Evolutionary conservation across 2,797 vertebrate species (phyloP).

Genomic region (Scyliorhinus canicula): DNA sequence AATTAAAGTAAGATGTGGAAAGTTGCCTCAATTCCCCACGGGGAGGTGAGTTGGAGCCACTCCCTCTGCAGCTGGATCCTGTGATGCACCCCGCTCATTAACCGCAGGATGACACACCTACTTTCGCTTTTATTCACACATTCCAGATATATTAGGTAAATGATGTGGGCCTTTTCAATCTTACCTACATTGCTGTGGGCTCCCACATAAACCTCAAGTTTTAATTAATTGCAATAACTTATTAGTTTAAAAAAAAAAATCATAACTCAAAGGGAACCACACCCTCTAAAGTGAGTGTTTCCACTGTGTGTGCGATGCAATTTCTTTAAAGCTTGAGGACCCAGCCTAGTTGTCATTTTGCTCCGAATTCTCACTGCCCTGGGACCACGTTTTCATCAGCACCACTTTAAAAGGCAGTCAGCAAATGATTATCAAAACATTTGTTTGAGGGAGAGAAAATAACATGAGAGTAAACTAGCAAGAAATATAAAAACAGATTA

Average conservation of each 20-base stretch:
- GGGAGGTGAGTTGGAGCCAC: background rate
- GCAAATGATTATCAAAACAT: background rate
- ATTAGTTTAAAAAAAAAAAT: background rate
- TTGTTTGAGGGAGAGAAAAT: background rate
- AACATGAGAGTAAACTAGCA: background rate
- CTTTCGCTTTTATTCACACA: constrained; percentile 18
- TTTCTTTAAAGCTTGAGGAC: background rate
- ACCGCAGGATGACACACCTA: constrained; percentile 15
- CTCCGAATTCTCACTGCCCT: background rate
- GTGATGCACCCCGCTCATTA: constrained; percentile 4
- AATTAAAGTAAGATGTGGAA: constrained; percentile 13
- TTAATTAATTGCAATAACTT: background rate
- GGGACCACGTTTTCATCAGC: background rate
- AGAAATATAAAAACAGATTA: background rate
- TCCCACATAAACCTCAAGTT: background rate
- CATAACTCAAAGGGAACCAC: background rate
- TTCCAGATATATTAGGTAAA: background rate
- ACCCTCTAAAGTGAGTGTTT: background rate
- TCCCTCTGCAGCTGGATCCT: constrained; percentile 27
- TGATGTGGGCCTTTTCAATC: background rate
- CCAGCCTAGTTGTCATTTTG: background rate
- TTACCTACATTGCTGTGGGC: background rate
- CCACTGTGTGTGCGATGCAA: background rate
- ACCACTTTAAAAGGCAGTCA: background rate
- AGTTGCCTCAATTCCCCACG: background rate